A percentile compares a stretch with the other conserved stretches of the same genome.
Conservation (phyloP, 2,113 vertebrate genomes). For the Marcusenius ussheri region DNA sequence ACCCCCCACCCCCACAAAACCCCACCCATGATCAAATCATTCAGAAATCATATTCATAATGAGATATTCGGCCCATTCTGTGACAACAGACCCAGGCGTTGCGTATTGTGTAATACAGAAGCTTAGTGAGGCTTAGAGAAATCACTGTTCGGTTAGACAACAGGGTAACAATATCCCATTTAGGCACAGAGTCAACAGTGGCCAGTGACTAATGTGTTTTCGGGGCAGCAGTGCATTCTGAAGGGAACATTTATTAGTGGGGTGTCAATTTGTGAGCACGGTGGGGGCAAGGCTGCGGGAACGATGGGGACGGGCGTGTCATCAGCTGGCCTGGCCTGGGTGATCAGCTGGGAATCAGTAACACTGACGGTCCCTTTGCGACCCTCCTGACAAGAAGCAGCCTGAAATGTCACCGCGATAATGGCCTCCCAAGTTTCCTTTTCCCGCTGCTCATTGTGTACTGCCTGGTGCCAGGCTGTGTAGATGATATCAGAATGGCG, state of each 20-base stretch:
- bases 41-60: not conserved
- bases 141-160: not conserved
- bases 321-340: not conserved
- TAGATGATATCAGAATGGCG: not conserved
- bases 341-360: not conserved
- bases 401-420: not conserved
- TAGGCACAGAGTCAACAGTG: not conserved
- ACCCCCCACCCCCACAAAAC: not conserved
- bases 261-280: not conserved
- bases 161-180: not conserved
- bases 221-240: not conserved
- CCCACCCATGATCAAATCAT: not conserved
- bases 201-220: conserved; percentile 2
- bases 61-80: not conserved
- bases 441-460: not conserved
- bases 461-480: not conserved
- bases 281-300: not conserved
- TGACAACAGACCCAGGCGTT: not conserved
- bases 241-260: not conserved
- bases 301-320: not conserved
- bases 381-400: not conserved
- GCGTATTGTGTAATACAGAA: not conserved
- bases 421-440: not conserved
- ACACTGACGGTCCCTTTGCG: not conserved
- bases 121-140: not conserved